Evolutionary conservation across 92 coral and sea anemone genomes (phyloP), one percentile per base, ranked within the genome.

Genomic region (Scolanthus callimorphus): DNA sequence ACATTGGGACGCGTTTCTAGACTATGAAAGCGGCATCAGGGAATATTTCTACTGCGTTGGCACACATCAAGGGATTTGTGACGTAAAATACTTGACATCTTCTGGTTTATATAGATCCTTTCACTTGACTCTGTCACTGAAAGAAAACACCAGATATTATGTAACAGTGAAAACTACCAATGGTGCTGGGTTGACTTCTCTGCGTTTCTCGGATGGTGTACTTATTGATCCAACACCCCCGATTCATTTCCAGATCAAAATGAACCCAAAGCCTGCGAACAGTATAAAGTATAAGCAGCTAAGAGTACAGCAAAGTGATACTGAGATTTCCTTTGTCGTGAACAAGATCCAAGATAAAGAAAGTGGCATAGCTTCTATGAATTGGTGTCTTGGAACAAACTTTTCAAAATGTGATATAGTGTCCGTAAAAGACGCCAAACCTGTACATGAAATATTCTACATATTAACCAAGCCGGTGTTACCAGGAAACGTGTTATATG

Each of bases 21-120:
- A 90, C 57, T 58, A 69, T 11, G 97, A 90, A 58, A 90, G 97
- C 49, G 84, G 58, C 26, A 68, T 90, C 23, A 69, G 55, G 59
- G 89, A 90, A 39, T 90, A 90, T 25, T 58, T 30, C 23, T 90
- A 84, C 80, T 90, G 97, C 52, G 49, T 85, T 51, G 97, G 97
- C 41, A 65, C 76, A 53, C 49, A 69, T 31, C 60, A 84, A 72
- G 97, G 83, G 0, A 55, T 68, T 24, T 90, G 97, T 57, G 89
- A 73, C 28, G 62, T 85, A 3, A 47, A 28, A 41, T 39, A 53
- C 46, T 41, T 84, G 77, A 31, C 67, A 17, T 57, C 75, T 11
- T 54, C 67, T 27, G 82, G 60, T n/a, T 75, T 73, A 4, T 31
- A 20, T n/a, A 78, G 78, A 11, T 72, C 45, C 53, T 67, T 61